phyloP scores from a whole-genome alignment of 1,140 invertebrate genomes.

The Ericerus pela region DNA sequence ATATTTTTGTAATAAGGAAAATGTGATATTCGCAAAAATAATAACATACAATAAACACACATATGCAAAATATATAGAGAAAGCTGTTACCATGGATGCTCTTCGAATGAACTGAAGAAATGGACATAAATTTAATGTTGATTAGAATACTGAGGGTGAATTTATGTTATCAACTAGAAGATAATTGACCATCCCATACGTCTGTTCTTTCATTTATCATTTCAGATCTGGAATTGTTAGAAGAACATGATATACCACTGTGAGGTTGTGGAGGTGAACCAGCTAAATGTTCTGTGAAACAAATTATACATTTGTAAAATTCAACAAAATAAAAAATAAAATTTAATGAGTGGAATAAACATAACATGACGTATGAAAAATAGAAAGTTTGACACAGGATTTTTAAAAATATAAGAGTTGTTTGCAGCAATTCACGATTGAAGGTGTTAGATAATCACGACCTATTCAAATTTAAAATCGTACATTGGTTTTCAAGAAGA shows the following conservation, averaged over 20 bases:
- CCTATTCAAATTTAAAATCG: too few species aligned
- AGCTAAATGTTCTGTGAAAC: background rate
- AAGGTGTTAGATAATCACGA: too few species aligned
- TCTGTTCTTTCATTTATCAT: background rate
- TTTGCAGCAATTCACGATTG: too few species aligned
- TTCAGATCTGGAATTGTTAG: background rate
- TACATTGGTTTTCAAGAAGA: too few species aligned
- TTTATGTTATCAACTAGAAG: constrained; percentile 4
- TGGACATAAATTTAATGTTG: background rate
- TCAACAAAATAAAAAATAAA: background rate
- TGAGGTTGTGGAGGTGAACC: background rate
- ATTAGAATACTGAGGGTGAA: background rate
- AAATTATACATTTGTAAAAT: background rate
- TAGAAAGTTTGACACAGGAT: too few species aligned
- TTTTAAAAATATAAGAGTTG: too few species aligned
- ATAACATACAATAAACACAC: background rate
- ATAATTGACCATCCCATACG: background rate
- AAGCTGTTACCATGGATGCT: background rate
- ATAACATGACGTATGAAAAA: too few species aligned
- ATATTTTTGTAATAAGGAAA: background rate
- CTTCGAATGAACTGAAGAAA: background rate
- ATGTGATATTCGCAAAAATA: background rate
- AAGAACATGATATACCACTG: background rate
- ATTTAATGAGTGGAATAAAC: background rate
- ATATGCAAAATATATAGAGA: background rate